Evolutionary conservation across 2,113 vertebrate genomes (phyloP).

Genomic region (Zeus faber): DNA sequence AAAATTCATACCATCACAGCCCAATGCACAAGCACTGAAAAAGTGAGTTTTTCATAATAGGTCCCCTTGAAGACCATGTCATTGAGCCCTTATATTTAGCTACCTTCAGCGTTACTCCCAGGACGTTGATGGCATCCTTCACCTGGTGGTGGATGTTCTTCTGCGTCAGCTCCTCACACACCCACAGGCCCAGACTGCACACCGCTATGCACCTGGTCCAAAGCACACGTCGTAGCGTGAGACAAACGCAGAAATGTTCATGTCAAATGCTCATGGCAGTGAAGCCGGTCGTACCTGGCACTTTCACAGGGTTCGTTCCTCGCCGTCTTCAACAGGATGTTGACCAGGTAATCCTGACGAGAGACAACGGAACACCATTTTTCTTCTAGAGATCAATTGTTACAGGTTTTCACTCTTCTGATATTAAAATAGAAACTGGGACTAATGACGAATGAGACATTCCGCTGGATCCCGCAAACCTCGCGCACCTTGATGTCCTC

Average conservation of each 20-base stretch:
- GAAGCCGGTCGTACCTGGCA: slow-evolving; percentile 80
- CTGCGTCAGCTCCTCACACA: slow-evolving; percentile 90
- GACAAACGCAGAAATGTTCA: background rate
- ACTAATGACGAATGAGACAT: too few relatives aligned
- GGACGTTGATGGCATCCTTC: slow-evolving; percentile 91
- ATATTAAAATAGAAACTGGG: too few relatives aligned
- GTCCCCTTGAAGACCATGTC: too few relatives aligned
- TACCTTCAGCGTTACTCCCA: slow-evolving; percentile 98
- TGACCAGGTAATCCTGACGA: slow-evolving; percentile 86
- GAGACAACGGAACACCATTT: background rate
- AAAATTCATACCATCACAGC: too few relatives aligned
- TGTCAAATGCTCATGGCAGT: background rate
- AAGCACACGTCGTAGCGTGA: background rate
- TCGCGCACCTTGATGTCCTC: slow-evolving; percentile 86
- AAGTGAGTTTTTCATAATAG: too few relatives aligned
- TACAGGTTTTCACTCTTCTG: too few relatives aligned
- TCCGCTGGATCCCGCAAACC: background rate
- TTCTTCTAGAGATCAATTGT: too few relatives aligned
- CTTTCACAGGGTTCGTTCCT: slow-evolving; percentile 88
- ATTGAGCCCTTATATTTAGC: too few relatives aligned
- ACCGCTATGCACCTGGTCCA: slow-evolving; percentile 86
- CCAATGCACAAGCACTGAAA: too few relatives aligned
- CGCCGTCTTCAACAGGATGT: slow-evolving; percentile 88
- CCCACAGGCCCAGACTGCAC: slow-evolving; percentile 93
- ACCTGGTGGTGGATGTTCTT: slow-evolving; percentile 84